A percentile compares a stretch with the other conserved stretches of the same genome.
phyloP scores from a whole-genome alignment of 1,140 invertebrate species.

The Drosophila pallidifrons region DNA sequence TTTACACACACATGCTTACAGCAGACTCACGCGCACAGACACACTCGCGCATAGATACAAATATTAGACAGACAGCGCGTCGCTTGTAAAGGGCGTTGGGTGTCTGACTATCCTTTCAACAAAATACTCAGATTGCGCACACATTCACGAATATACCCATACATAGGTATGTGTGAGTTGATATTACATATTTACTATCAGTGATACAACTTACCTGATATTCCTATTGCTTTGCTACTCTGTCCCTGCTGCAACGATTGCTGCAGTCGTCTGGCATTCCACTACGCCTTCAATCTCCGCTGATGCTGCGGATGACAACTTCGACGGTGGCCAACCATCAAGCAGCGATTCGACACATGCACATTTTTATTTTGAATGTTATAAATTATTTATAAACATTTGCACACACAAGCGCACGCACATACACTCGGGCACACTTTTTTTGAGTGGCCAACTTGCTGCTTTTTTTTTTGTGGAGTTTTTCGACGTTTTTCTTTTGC shows the following conservation, averaged over 20 bases:
- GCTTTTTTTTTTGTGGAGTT: conserved; percentile 78
- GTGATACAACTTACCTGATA: conserved; percentile 56
- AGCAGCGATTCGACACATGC: conserved; percentile 67
- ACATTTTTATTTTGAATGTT: conserved; percentile 71
- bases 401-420: conserved; percentile 56
- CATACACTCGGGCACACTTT: conserved; percentile 21
- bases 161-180: not conserved
- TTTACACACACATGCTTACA: conserved; percentile 58
- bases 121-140: conserved; percentile 10
- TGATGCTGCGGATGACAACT: conserved; percentile 51
- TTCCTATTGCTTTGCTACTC: conserved; percentile 58
- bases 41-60: conserved; percentile 25
- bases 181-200: conserved; percentile 12
- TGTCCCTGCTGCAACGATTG: conserved; percentile 38
- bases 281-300: conserved; percentile 55
- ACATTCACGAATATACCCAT: not conserved
- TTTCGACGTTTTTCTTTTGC: conserved; percentile 55
- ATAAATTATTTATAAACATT: conserved; percentile 67
- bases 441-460: conserved; percentile 61
- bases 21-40: conserved; percentile 20
- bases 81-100: conserved; percentile 78
- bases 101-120: conserved; percentile 45
- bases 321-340: conserved; percentile 47
- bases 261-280: conserved; percentile 61
- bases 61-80: conserved; percentile 70